A percentile compares a stretch with the other conserved stretches of the same genome.
phyloP scores from a whole-genome alignment of 2,113 vertebrate species.

The Aphyosemion australe region DNA sequence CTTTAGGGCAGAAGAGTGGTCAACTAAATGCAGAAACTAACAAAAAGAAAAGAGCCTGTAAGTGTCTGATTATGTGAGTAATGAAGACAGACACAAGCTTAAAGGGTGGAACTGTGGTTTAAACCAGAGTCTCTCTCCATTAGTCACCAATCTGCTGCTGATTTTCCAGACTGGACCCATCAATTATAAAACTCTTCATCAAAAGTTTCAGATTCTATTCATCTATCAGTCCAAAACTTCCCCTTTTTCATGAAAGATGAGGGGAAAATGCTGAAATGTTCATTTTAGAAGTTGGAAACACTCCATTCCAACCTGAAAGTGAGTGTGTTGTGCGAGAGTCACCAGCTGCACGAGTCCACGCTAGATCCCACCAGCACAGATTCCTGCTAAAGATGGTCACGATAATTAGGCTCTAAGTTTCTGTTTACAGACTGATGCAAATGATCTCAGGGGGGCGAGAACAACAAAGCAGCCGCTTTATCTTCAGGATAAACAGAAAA shows the following conservation, averaged over 20 bases:
- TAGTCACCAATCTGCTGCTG: background rate
- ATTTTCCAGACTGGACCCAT: background rate
- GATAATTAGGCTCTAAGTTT: slow-evolving; percentile 22
- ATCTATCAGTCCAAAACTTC: background rate
- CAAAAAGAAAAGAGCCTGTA: too few species aligned
- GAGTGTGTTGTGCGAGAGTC: too few species aligned
- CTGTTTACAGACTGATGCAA: slow-evolving; percentile 13
- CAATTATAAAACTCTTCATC: background rate
- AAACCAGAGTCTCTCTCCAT: background rate
- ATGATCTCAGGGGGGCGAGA: slow-evolving; percentile 7
- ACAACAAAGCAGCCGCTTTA: slow-evolving; percentile 18
- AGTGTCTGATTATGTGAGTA: too few species aligned
- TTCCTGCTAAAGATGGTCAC: slow-evolving; percentile 5
- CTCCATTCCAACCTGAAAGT: background rate
- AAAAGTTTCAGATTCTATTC: too few species aligned
- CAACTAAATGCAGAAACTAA: too few species aligned
- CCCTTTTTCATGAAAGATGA: background rate
- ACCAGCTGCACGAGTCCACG: too few species aligned
- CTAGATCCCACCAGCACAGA: background rate
- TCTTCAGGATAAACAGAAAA: background rate
- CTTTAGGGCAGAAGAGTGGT: too few species aligned
- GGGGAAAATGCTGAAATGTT: too few species aligned
- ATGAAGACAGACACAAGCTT: background rate
- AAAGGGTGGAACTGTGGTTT: background rate
- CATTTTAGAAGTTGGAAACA: too few species aligned